Evolutionary conservation across 2,797 vertebrate species (phyloP).

Genomic region (Dallia pectoralis): DNA sequence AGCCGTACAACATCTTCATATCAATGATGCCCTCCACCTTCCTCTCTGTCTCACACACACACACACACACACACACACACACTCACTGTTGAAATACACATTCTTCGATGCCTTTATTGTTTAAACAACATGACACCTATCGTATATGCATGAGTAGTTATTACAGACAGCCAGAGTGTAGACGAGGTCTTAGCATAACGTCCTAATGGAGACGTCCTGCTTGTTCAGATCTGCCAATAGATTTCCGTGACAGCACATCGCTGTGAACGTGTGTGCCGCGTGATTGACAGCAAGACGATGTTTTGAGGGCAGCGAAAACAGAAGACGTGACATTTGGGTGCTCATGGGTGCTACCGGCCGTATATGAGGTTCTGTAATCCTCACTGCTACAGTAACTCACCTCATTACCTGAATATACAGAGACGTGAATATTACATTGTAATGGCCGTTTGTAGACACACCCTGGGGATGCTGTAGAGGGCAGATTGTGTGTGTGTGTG

Average conservation of each 20-base stretch:
- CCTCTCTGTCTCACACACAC: conserved; percentile 8
- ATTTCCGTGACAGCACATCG: background rate
- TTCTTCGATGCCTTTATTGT: no score
- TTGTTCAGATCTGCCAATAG: background rate
- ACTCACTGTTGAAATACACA: background rate
- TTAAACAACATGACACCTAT: no score
- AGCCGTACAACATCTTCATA: conserved; percentile 18
- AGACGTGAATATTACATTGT: background rate
- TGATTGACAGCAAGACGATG: no score
- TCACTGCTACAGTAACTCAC: conserved; percentile 2
- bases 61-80: background rate
- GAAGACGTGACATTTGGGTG: no score
- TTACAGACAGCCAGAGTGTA: background rate
- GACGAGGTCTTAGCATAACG: background rate
- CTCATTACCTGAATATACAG: conserved; percentile 30
- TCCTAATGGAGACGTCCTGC: background rate
- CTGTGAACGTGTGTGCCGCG: no score
- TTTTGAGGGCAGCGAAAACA: no score
- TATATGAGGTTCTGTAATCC: background rate
- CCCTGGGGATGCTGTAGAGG: no score
- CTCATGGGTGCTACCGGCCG: background rate
- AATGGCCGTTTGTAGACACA: no score
- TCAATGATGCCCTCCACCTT: conserved; percentile 14
- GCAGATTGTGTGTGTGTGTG: background rate
- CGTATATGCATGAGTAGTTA: no score